These are phyloP conservation scores for Mythimna pallens DNA, from an alignment of 2,888 invertebrate species.

Conservation along the genomic window DNA sequence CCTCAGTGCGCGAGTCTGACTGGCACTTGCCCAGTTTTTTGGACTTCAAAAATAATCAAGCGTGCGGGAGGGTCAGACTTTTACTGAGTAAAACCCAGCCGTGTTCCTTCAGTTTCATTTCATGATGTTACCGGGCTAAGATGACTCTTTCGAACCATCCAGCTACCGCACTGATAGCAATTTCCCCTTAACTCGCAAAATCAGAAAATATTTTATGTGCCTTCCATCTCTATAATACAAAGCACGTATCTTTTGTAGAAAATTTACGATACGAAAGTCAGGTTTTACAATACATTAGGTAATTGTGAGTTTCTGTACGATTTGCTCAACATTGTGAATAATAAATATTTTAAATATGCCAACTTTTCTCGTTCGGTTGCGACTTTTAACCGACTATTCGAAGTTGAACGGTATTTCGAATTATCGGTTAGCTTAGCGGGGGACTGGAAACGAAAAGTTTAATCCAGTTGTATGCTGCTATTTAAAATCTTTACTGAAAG, in stretches of 20 bases:
- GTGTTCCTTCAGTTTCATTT: no score
- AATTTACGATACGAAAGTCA: conserved; percentile 61
- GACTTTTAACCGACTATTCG: conserved; percentile 42
- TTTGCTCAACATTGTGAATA: conserved; percentile 32
- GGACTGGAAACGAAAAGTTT: conserved; percentile 21
- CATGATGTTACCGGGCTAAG: no score
- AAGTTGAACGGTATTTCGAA: conserved; percentile 34
- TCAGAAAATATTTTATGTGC: conserved; percentile 63
- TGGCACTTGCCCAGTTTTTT: no score
- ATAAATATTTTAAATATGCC: conserved; percentile 43
- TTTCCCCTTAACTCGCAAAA: conserved; percentile 35
- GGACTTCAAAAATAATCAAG: no score
- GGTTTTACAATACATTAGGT: conserved; percentile 65
- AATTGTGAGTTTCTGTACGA: conserved; percentile 58
- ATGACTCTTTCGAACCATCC: no score
- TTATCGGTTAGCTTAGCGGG: neutral
- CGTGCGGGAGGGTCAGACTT: no score
- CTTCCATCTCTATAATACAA: conserved; percentile 48
- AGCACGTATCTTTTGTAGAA: conserved; percentile 59
- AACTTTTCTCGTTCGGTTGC: conserved; percentile 41
- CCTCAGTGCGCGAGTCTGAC: no score
- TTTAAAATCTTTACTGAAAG: neutral
- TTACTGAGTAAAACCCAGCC: no score
- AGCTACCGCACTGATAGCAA: no score
- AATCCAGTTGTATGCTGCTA: neutral